A percentile compares a stretch with the other conserved stretches of the same genome.
Conservation (phyloP, 2,797 vertebrate species). For the Rhinogobio ventralis region DNA sequence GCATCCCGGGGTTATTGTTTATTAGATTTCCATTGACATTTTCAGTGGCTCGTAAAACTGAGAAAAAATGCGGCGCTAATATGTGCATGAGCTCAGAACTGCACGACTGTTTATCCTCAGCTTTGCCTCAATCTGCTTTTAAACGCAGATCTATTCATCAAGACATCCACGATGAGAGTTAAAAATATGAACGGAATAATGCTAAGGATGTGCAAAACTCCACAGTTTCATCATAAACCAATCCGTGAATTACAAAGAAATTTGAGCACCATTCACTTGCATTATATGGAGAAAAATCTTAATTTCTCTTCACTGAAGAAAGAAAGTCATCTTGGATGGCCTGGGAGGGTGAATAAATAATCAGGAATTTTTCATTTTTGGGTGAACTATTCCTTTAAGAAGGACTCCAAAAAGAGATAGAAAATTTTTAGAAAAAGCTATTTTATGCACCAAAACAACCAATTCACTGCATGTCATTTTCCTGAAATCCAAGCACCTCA, state of each 20-base stretch:
- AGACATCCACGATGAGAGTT: not conserved
- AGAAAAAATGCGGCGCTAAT: not conserved
- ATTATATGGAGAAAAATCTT: not conserved
- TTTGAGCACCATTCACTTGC: not conserved
- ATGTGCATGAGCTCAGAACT: not conserved
- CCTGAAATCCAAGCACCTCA: not conserved
- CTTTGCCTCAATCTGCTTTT: not conserved
- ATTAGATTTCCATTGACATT: conserved; percentile 9
- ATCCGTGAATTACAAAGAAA: not conserved
- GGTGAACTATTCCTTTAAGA: not conserved
- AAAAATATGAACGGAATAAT: not conserved
- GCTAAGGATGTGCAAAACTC: not conserved
- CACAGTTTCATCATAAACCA: not conserved
- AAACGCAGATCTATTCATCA: not conserved
- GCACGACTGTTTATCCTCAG: not conserved
- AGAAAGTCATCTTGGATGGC: not conserved
- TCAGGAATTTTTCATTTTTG: not conserved
- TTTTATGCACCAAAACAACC: not conserved
- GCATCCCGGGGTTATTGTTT: not conserved
- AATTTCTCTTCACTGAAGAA: not conserved
- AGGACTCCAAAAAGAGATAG: not conserved
- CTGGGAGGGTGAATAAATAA: not conserved
- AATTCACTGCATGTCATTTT: not conserved
- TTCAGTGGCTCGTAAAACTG: not conserved
- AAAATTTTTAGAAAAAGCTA: not conserved